A percentile compares a stretch with the other conserved stretches of the same genome.
Evolutionary conservation across 2,797 vertebrate genomes (phyloP).

Genomic region (Siniperca undulata): DNA sequence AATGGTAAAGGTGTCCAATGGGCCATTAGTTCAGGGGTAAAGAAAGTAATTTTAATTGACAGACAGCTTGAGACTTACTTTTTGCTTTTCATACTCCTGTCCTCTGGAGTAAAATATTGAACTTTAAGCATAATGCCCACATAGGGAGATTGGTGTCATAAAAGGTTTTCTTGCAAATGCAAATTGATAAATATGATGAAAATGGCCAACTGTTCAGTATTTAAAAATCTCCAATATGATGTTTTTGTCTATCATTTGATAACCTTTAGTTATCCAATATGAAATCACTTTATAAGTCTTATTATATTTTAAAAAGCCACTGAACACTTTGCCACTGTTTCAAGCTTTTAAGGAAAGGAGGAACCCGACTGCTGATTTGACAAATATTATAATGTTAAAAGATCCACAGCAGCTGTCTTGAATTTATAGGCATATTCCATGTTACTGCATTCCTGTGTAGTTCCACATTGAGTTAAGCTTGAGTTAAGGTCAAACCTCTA

Average conservation of each 20-base stretch:
- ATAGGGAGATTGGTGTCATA: not conserved
- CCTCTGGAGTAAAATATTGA: not conserved
- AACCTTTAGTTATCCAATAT: not conserved
- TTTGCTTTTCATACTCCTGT: not conserved
- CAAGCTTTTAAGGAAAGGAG: conserved; percentile 43
- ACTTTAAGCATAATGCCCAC: not conserved
- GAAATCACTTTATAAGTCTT: not conserved
- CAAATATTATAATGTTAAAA: conserved; percentile 74
- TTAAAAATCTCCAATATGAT: not conserved
- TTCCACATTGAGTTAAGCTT: conserved; percentile 60
- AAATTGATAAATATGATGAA: not conserved
- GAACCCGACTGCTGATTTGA: conserved; percentile 55
- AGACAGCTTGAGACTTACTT: not conserved
- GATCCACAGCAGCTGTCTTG: conserved; percentile 75
- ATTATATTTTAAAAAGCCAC: conserved; percentile 6
- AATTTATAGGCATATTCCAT: conserved; percentile 64
- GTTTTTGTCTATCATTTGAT: not conserved
- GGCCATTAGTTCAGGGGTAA: not conserved
- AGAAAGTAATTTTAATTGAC: conserved; percentile 6
- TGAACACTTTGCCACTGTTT: conserved; percentile 38
- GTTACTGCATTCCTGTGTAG: conserved; percentile 71
- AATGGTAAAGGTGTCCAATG: conserved; percentile 1
- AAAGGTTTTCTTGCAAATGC: not conserved
- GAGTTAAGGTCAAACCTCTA: conserved; percentile 73
- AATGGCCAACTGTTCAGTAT: not conserved